These are phyloP conservation scores for Drosophila parthenogenetica DNA, from an alignment of 2,888 invertebrate species.

Conservation along the genomic window DNA sequence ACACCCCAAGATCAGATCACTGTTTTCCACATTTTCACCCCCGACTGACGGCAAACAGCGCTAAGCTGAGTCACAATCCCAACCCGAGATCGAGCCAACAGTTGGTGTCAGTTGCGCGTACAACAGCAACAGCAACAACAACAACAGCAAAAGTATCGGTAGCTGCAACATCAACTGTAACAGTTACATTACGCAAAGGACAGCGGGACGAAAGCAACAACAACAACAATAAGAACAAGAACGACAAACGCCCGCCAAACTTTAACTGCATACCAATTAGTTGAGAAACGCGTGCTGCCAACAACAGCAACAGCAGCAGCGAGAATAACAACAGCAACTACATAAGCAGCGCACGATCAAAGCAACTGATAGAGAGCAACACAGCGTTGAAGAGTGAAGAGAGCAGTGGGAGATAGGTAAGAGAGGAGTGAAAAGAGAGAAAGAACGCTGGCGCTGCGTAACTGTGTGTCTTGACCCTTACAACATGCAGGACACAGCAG, in stretches of 20 bases:
- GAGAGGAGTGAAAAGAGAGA: constrained; percentile 16
- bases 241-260: constrained; percentile 77
- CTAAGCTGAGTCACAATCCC: constrained; percentile 55
- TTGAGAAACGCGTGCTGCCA: constrained; percentile 82
- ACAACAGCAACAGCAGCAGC: constrained; percentile 48
- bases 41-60: constrained; percentile 24
- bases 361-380: constrained; percentile 61
- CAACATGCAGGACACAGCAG: constrained; percentile 71
- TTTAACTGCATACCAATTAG: constrained; percentile 83
- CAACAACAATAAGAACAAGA: constrained; percentile 27
- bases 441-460: constrained; percentile 64
- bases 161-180: constrained; percentile 57
- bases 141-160: constrained; percentile 27
- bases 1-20: constrained; percentile 22
- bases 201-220: constrained; percentile 36
- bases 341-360: constrained; percentile 68
- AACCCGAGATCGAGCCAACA: constrained; percentile 56
- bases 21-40: constrained; percentile 28
- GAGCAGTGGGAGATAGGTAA: constrained; percentile 6
- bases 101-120: constrained; percentile 66
- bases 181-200: constrained; percentile 65
- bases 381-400: constrained; percentile 21
- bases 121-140: constrained; percentile 35
- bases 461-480: constrained; percentile 80
- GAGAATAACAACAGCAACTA: constrained; percentile 42